These are phyloP conservation scores for Sapajus apella DNA, from an alignment of 2,113 vertebrate genomes.

Conservation along the genomic window DNA sequence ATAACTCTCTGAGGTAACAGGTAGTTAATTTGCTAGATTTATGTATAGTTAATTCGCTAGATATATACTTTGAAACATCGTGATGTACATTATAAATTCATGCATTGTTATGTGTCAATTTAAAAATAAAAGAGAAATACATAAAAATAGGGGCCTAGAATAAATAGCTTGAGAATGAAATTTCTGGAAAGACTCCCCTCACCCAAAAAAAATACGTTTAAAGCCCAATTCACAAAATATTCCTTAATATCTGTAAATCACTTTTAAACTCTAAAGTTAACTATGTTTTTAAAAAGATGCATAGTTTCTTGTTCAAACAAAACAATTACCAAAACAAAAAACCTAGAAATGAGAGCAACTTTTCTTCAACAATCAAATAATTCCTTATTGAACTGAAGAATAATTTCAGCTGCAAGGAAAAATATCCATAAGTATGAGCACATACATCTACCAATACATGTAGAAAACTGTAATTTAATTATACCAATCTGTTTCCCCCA, in stretches of 20 bases:
- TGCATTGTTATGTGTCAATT: neutral
- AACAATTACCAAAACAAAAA: constrained; percentile 18
- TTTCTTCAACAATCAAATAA: constrained; percentile 24
- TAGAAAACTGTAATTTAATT: constrained; percentile 52
- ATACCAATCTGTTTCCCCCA: constrained; percentile 9
- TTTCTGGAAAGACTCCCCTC: neutral
- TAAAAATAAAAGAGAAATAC: neutral
- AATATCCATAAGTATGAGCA: neutral
- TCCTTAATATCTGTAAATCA: neutral
- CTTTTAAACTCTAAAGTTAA: constrained; percentile 1
- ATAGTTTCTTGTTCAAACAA: neutral
- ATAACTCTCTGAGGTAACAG: neutral
- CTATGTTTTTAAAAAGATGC: neutral
- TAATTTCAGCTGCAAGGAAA: neutral
- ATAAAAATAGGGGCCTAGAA: neutral
- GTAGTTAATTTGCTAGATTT: neutral
- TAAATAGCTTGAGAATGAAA: neutral
- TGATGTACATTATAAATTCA: neutral
- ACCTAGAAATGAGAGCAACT: neutral
- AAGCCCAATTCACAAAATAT: neutral
- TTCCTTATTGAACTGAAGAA: constrained; percentile 26
- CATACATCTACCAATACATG: neutral
- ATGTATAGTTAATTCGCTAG: neutral
- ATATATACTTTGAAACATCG: neutral
- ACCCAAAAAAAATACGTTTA: neutral